Evolutionary conservation across 2,797 vertebrate genomes (phyloP).

Genomic region (Meda fulgida): DNA sequence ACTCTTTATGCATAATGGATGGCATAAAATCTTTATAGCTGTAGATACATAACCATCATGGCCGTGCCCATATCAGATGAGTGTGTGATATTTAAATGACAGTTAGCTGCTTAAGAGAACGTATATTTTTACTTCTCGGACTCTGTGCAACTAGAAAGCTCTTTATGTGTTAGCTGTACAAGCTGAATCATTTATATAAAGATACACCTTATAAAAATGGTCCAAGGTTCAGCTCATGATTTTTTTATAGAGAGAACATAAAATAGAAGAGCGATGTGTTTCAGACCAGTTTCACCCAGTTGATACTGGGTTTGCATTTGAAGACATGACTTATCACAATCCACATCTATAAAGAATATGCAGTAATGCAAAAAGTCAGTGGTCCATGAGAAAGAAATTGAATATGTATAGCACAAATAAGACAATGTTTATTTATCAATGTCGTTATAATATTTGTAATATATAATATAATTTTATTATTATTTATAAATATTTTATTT

Average conservation of each 20-base stretch:
- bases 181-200: constrained; percentile 41
- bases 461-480: neutral
- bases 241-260: constrained; percentile 8
- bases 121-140: constrained; percentile 30
- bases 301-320: neutral
- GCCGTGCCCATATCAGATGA: constrained; percentile 77
- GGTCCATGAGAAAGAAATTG: neutral
- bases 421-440: neutral
- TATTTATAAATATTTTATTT: neutral
- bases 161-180: constrained; percentile 12
- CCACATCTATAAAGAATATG: neutral
- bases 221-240: neutral
- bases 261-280: neutral
- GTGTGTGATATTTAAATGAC: constrained; percentile 93
- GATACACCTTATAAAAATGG: constrained; percentile 17
- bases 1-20: constrained; percentile 88
- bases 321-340: neutral
- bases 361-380: neutral
- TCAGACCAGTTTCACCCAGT: constrained; percentile 3
- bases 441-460: neutral
- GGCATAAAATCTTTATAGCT: constrained; percentile 91
- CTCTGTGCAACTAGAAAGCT: constrained; percentile 23
- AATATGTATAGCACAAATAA: neutral
- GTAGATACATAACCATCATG: constrained; percentile 80
- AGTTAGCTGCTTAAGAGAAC: constrained; percentile 77